Evolutionary conservation across 2,113 vertebrate species (phyloP).

Genomic region (Prunella himalayana): DNA sequence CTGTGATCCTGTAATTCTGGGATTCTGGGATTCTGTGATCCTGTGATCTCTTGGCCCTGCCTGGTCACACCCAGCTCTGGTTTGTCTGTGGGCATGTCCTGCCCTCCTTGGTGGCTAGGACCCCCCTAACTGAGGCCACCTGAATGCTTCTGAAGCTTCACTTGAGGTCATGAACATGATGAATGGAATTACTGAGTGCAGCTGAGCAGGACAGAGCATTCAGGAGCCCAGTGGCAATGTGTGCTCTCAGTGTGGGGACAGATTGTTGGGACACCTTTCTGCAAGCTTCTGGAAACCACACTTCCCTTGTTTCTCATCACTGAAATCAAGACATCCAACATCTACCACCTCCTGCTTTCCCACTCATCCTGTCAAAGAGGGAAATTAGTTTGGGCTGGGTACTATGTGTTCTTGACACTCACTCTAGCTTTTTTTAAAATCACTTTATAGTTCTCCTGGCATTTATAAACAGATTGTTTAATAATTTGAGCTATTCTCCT

Average conservation of each 20-base stretch:
- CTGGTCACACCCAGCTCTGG: not conserved
- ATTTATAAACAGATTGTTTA: slow-evolving; percentile 31
- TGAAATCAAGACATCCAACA: not conserved
- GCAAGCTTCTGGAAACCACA: not conserved
- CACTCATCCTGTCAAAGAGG: not conserved
- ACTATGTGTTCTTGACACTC: not conserved
- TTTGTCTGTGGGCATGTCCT: not conserved
- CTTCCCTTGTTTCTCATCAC: not conserved
- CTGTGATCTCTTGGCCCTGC: not conserved
- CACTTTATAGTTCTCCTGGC: not conserved
- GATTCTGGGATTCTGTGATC: too few species aligned
- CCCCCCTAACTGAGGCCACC: not conserved
- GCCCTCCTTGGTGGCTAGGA: not conserved
- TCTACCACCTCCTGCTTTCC: not conserved
- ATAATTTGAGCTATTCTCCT: not conserved
- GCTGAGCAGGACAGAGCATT: not conserved
- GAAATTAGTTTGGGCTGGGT: slow-evolving; percentile 11
- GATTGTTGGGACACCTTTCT: not conserved
- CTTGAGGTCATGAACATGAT: not conserved
- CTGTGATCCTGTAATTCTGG: too few species aligned
- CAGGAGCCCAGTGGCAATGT: not conserved
- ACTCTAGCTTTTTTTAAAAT: not conserved
- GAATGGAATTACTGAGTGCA: not conserved
- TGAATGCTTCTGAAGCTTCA: not conserved
- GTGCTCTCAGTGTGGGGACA: not conserved